Percentiles rank a stretch among this genome's conserved stretches.
phyloP scores from a whole-genome alignment of 2,113 vertebrate species.

The Oryzias curvinotus region DNA sequence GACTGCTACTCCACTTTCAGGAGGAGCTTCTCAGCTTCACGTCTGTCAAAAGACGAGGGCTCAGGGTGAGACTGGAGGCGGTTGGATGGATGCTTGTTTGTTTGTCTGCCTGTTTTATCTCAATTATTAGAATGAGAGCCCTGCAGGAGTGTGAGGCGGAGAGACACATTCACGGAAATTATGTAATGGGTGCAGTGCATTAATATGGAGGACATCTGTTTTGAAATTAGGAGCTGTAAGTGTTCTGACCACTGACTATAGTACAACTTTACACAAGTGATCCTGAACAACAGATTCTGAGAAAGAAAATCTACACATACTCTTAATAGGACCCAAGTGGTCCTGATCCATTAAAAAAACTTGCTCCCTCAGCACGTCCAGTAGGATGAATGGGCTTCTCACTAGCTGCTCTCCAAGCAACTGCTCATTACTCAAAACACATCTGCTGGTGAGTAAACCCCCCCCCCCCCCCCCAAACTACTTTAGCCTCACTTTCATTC shows the following conservation, averaged over 20 bases:
- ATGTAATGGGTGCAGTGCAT: background rate
- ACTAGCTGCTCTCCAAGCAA: conserved; percentile 40
- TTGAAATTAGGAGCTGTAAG: background rate
- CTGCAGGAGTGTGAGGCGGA: background rate
- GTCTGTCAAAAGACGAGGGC: conserved; percentile 81
- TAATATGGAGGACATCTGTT: background rate
- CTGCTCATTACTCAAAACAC: conserved; percentile 56
- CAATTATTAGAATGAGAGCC: background rate
- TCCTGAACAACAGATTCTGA: background rate
- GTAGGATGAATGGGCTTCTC: conserved; percentile 53
- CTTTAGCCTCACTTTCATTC: conserved; percentile 31
- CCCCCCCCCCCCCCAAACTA: conserved; percentile 13
- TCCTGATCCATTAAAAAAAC: conserved; percentile 28
- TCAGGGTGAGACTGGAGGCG: conserved; percentile 57
- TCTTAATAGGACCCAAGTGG: background rate
- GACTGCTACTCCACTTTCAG: conserved; percentile 81
- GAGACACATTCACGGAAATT: background rate
- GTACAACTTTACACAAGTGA: conserved; percentile 18
- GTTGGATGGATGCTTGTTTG: conserved; percentile 8
- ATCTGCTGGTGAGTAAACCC: conserved; percentile 42
- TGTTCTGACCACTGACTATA: background rate
- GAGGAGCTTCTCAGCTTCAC: conserved; percentile 80
- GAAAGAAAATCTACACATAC: conserved; percentile 6
- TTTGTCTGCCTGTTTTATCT: conserved; percentile 3
- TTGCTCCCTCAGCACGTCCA: conserved; percentile 46